These are phyloP conservation scores for Chrysotoxum bicinctum DNA, from an alignment of 2,888 invertebrate species.

Conservation along the genomic window DNA sequence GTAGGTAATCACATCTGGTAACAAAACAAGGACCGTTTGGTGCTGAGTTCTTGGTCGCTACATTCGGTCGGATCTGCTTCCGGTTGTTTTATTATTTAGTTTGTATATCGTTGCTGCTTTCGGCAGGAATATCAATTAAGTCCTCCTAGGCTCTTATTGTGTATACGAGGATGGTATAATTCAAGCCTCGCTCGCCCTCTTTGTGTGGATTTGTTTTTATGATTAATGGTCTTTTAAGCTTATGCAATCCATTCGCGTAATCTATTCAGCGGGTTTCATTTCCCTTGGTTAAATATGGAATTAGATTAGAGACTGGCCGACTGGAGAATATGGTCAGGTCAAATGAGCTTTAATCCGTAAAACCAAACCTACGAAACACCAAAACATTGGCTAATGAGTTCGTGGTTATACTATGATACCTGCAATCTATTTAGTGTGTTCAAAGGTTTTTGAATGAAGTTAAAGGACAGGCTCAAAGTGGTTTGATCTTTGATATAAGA, in stretches of 20 bases:
- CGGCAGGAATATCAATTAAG: conserved; percentile 30
- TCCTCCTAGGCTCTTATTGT: conserved; percentile 13
- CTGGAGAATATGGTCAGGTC: conserved; percentile 18
- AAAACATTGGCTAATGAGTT: background rate
- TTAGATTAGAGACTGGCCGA: conserved; percentile 10
- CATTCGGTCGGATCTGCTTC: conserved; percentile 4
- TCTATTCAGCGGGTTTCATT: conserved; percentile 51
- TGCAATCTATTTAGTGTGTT: too few relatives aligned
- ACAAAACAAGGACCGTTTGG: conserved; percentile 20
- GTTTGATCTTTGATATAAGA: too few relatives aligned
- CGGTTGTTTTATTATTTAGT: conserved; percentile 7
- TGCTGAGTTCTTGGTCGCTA: conserved; percentile 24
- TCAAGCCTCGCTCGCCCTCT: background rate
- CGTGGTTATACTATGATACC: background rate
- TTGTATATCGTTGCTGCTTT: background rate
- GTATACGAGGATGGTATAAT: conserved; percentile 13
- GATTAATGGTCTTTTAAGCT: conserved; percentile 71
- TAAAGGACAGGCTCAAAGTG: too few relatives aligned
- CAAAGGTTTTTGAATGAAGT: too few relatives aligned
- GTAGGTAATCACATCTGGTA: conserved; percentile 46
- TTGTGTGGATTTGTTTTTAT: conserved; percentile 56
- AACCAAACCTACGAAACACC: background rate
- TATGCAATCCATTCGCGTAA: conserved; percentile 65
- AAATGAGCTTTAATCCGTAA: background rate
- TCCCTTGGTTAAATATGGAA: conserved; percentile 40